These are phyloP conservation scores for Sebastes iracundus DNA, from an alignment of 2,797 vertebrate genomes.

Conservation along the genomic window DNA sequence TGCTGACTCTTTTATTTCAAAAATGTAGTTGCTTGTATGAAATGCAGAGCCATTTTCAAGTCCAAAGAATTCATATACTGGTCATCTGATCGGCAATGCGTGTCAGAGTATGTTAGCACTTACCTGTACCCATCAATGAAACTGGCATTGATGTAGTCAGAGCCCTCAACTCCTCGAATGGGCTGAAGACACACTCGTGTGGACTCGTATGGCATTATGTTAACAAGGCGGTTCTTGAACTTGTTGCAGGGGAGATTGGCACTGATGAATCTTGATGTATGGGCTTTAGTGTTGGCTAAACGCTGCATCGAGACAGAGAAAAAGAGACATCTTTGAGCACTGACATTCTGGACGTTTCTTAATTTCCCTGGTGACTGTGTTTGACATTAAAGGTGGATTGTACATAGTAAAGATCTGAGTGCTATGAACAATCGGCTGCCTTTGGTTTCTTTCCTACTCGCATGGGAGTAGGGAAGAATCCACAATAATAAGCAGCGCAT, in stretches of 20 bases:
- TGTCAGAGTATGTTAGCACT: not conserved
- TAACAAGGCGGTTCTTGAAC: constrained; percentile 99
- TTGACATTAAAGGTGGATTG: constrained; percentile 30
- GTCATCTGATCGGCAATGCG: not conserved
- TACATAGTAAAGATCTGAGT: constrained; percentile 26
- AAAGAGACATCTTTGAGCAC: constrained; percentile 1
- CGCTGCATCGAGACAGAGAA: constrained; percentile 80
- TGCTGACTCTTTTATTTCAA: not conserved
- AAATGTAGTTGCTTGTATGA: not conserved
- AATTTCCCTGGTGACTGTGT: constrained; percentile 19
- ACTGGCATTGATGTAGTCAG: constrained; percentile 99
- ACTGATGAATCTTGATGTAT: constrained; percentile 99
- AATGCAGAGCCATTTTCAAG: not conserved
- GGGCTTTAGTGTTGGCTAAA: constrained; percentile 98
- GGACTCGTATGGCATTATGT: constrained; percentile 99
- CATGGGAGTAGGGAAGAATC: not conserved
- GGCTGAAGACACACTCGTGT: constrained; percentile 98
- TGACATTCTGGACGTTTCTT: not conserved
- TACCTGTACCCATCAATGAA: constrained; percentile 99
- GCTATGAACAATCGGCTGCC: constrained; percentile 17
- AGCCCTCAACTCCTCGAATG: constrained; percentile 97
- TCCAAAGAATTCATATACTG: not conserved
- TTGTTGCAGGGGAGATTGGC: constrained; percentile 99
- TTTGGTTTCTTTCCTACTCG: not conserved
- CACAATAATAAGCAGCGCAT: constrained; percentile 19